Conservation (phyloP, 2,797 vertebrate species). For the Liparis tanakae region DNA sequence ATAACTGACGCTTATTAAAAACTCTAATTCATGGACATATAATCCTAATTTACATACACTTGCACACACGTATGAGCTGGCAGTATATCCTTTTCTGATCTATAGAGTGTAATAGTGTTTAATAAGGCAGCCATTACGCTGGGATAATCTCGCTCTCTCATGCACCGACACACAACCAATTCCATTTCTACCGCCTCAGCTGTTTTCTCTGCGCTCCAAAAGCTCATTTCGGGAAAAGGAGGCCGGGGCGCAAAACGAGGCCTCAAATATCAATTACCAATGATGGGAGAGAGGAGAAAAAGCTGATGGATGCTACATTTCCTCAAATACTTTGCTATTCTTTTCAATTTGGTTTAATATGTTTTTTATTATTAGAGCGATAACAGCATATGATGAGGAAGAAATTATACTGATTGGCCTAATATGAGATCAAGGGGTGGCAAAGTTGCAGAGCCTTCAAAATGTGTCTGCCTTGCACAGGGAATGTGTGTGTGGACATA, state of each 20-base stretch:
- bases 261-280: conserved; percentile 82
- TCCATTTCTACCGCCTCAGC: conserved; percentile 81
- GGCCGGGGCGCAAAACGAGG: conserved; percentile 64
- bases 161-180: conserved; percentile 83
- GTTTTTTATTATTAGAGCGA: conserved; percentile 57
- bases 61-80: conserved; percentile 54
- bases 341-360: conserved; percentile 72
- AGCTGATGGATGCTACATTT: conserved; percentile 77
- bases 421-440: conserved; percentile 35
- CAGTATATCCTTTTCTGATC: conserved; percentile 74
- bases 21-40: conserved; percentile 53
- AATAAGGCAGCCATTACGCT: conserved; percentile 82
- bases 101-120: conserved; percentile 80
- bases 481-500: conserved; percentile 19
- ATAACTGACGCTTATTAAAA: conserved; percentile 34
- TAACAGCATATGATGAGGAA: conserved; percentile 61
- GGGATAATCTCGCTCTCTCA: conserved; percentile 81
- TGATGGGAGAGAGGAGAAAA: conserved; percentile 62
- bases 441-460: conserved; percentile 28
- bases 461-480: conserved; percentile 6
- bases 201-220: conserved; percentile 71
- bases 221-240: conserved; percentile 78
- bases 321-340: conserved; percentile 65
- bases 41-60: conserved; percentile 62
- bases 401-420: conserved; percentile 56